These are phyloP conservation scores for Arothron firmamentum DNA, from an alignment of 2,113 vertebrate species.

Conservation along the genomic window DNA sequence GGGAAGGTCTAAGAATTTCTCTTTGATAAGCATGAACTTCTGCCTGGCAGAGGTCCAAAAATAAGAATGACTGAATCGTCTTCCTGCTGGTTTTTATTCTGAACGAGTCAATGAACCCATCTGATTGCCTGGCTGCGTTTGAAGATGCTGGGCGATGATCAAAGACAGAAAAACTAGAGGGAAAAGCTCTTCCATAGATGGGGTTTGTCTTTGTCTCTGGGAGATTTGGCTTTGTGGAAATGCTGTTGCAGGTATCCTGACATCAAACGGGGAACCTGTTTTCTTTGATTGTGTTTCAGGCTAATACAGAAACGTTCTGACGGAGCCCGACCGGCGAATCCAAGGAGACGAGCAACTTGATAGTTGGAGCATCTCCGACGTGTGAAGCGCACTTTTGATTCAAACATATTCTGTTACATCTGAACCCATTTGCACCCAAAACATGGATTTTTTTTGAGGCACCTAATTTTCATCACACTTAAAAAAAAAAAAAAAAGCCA, in stretches of 20 bases:
- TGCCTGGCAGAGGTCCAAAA: conserved; percentile 10
- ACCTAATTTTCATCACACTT: no score
- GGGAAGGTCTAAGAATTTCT: no score
- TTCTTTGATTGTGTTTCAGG: not conserved
- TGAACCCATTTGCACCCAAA: no score
- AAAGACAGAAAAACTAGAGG: not conserved
- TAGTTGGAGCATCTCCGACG: no score
- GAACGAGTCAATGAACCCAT: conserved; percentile 27
- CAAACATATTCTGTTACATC: no score
- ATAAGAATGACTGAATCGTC: conserved; percentile 14
- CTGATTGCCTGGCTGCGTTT: conserved; percentile 7
- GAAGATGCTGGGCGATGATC: conserved; percentile 14
- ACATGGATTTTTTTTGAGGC: no score
- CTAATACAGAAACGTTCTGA: not conserved
- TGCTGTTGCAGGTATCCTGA: conserved; percentile 1
- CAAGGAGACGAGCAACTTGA: no score
- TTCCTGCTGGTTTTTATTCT: conserved; percentile 30
- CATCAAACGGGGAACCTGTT: not conserved
- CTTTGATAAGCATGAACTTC: no score
- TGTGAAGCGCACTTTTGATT: no score
- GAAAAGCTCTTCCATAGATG: not conserved
- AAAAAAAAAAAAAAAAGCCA: no score
- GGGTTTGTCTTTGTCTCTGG: not conserved
- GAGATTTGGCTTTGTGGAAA: not conserved
- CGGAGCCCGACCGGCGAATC: no score